These are phyloP conservation scores for Pocillopora verrucosa DNA, from an alignment of 64 coral and sea anemone genomes.

Conservation along the genomic window DNA sequence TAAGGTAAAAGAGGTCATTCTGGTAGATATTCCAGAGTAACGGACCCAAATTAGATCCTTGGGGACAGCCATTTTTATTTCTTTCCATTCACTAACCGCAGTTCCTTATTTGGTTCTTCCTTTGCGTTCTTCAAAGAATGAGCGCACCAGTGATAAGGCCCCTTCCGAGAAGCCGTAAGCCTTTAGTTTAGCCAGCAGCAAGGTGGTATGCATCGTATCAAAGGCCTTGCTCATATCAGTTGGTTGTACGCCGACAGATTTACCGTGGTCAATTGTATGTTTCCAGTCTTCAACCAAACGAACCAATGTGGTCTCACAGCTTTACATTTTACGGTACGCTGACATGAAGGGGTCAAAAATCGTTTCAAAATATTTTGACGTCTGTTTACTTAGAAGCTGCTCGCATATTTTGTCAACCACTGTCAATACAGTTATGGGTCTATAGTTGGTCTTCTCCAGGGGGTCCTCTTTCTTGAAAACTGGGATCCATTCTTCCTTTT, in stretches of 20 bases:
- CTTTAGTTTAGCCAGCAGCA: too few species aligned
- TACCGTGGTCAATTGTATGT: not conserved
- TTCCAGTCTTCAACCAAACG: slow-evolving; percentile 4
- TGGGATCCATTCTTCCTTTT: slow-evolving; percentile 11
- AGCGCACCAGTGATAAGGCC: too few species aligned
- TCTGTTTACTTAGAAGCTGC: slow-evolving; percentile 11
- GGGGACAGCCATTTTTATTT: too few species aligned
- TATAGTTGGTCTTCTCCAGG: slow-evolving; percentile 18
- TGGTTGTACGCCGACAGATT: not conserved
- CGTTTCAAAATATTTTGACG: not conserved
- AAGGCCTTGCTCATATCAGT: not conserved
- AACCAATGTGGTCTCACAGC: slow-evolving; percentile 14
- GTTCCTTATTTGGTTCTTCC: too few species aligned
- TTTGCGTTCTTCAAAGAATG: too few species aligned
- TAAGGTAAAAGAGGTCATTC: too few species aligned
- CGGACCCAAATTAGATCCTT: too few species aligned
- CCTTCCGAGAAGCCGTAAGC: too few species aligned
- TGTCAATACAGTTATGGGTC: slow-evolving; percentile 33
- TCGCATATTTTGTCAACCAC: slow-evolving; percentile 18
- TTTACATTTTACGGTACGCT: slow-evolving; percentile 18
- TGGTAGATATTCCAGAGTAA: too few species aligned
- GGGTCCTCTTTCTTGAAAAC: slow-evolving; percentile 34
- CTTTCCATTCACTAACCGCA: too few species aligned
- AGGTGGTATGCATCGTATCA: too few species aligned
- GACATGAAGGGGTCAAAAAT: slow-evolving; percentile 37